phyloP scores from a whole-genome alignment of 2,888 invertebrate species.

The Tachystola acroxantha region DNA sequence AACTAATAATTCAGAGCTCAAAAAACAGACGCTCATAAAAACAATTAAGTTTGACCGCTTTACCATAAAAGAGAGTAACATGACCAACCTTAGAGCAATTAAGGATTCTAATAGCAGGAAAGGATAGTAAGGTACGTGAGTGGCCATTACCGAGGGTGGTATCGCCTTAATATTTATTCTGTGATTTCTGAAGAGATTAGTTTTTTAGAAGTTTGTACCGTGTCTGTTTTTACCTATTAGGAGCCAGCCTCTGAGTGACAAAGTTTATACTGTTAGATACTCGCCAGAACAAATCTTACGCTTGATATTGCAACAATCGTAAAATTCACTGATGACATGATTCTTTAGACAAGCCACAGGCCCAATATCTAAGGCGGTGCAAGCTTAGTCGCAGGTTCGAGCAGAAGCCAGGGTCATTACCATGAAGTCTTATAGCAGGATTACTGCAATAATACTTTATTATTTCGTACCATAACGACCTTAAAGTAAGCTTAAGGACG shows the following conservation, averaged over 20 bases:
- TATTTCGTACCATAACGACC: too few species aligned
- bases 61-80: constrained; percentile 73
- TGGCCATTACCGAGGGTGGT: constrained; percentile 25
- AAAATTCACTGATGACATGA: too few species aligned
- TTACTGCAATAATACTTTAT: too few species aligned
- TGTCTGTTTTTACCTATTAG: not conserved
- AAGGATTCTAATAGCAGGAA: constrained; percentile 71
- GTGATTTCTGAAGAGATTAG: constrained; percentile 27
- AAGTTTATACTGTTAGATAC: too few species aligned
- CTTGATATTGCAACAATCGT: too few species aligned
- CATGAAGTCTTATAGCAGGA: too few species aligned
- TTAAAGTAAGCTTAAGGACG: too few species aligned
- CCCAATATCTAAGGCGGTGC: too few species aligned
- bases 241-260: not conserved
- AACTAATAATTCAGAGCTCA: constrained; percentile 53
- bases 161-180: constrained; percentile 35
- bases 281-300: too few species aligned
- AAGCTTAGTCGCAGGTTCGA: too few species aligned
- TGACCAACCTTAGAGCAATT: constrained; percentile 69
- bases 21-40: constrained; percentile 73
- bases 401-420: too few species aligned
- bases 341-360: too few species aligned
- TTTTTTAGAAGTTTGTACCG: not conserved
- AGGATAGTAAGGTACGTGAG: constrained; percentile 50
- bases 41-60: constrained; percentile 73